phyloP scores from a whole-genome alignment of 2,797 vertebrate species.

The Sebastes reedi region DNA sequence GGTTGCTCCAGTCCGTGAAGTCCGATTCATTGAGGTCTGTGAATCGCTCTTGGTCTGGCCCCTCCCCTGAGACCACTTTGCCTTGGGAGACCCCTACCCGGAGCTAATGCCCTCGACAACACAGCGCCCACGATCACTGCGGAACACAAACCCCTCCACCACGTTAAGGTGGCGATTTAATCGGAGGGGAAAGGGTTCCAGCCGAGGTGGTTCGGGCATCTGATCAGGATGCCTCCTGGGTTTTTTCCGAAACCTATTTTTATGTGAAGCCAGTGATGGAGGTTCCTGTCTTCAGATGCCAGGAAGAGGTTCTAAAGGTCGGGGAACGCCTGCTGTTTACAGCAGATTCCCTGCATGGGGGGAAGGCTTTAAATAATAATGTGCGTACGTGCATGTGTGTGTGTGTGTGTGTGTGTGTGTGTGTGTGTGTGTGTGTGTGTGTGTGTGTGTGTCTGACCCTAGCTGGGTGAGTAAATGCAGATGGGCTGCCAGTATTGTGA shows the following conservation, averaged over 20 bases:
- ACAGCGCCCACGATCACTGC: too few relatives aligned
- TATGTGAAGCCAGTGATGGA: background rate
- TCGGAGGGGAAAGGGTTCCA: too few relatives aligned
- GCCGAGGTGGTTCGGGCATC: too few relatives aligned
- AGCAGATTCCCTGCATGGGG: background rate
- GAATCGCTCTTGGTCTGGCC: too few relatives aligned
- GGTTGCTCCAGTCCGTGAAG: too few relatives aligned
- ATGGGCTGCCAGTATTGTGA: background rate
- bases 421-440: background rate
- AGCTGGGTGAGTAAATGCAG: background rate
- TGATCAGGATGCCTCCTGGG: too few relatives aligned
- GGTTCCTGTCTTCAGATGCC: background rate
- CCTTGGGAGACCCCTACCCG: too few relatives aligned
- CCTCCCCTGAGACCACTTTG: too few relatives aligned
- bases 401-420: background rate
- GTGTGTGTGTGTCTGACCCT: background rate
- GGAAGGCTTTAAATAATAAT: slow-evolving; percentile 2
- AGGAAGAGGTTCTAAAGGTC: background rate
- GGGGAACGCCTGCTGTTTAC: background rate
- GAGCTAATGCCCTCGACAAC: too few relatives aligned
- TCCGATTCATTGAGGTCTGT: too few relatives aligned
- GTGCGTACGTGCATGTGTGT: background rate
- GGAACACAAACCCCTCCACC: too few relatives aligned
- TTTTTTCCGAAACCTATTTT: background rate
- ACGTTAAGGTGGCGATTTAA: too few relatives aligned